A percentile compares a stretch with the other conserved stretches of the same genome.
These are phyloP conservation scores for Steromphala cineraria DNA, from an alignment of 2,888 invertebrate species.

Conservation along the genomic window DNA sequence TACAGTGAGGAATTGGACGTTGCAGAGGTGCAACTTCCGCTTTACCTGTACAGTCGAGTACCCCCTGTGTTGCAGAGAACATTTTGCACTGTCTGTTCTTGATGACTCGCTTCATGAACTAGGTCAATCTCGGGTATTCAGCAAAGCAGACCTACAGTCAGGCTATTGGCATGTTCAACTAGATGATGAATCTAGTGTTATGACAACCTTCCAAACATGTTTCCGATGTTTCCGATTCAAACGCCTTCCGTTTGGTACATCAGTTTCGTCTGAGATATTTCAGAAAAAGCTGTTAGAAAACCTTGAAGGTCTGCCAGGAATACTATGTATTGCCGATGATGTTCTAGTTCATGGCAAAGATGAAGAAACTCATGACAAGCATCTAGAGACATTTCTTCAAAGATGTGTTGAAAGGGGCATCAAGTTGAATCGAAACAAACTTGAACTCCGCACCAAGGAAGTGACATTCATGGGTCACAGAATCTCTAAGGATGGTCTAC, in stretches of 20 bases:
- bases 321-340: conserved; percentile 41
- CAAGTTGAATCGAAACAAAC: conserved; percentile 34
- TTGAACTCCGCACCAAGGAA: conserved; percentile 6
- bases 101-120: conserved; percentile 41
- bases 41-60: too few species aligned
- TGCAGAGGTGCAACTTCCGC: too few species aligned
- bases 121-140: conserved; percentile 36
- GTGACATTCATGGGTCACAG: conserved; percentile 40
- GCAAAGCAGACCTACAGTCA: conserved; percentile 36
- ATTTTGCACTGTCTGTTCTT: conserved; percentile 31
- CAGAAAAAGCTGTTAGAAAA: conserved; percentile 38
- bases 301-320: conserved; percentile 34
- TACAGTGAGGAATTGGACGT: too few species aligned
- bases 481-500: conserved; percentile 32
- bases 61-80: too few species aligned
- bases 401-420: conserved; percentile 36
- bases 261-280: conserved; percentile 40
- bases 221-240: conserved; percentile 40
- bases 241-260: conserved; percentile 38
- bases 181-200: conserved; percentile 35
- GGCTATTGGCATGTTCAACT: conserved; percentile 44
- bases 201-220: conserved; percentile 38
- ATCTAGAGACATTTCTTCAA: conserved; percentile 27
- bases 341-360: conserved; percentile 34
- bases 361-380: conserved; percentile 31